These are phyloP conservation scores for Panonychus citri DNA, from an alignment of 1,140 invertebrate genomes.

Conservation along the genomic window DNA sequence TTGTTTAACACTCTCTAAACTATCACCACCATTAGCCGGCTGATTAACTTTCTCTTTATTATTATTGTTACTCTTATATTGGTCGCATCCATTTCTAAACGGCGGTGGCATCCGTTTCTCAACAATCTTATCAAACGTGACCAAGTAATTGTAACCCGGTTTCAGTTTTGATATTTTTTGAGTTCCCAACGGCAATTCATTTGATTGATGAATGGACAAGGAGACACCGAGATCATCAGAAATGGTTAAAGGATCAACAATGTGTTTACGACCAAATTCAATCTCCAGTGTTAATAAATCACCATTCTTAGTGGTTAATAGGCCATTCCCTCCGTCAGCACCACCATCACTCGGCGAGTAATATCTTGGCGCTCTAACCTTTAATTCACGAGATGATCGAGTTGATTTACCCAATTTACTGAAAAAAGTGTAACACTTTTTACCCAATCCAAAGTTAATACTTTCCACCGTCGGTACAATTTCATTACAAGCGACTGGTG, in stretches of 20 bases:
- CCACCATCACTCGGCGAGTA: background rate
- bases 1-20: background rate
- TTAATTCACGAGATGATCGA: background rate
- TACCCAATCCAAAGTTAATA: background rate
- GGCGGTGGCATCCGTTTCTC: background rate
- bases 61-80: background rate
- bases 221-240: background rate
- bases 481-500: background rate
- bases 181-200: background rate
- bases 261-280: background rate
- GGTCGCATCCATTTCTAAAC: background rate
- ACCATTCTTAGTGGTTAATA: background rate
- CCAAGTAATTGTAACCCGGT: background rate
- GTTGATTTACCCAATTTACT: background rate
- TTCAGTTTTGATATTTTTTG: background rate
- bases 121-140: background rate
- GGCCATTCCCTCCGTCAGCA: background rate
- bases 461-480: background rate
- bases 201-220: background rate
- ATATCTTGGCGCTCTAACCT: background rate
- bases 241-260: background rate
- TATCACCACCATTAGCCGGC: background rate
- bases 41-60: no score
- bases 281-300: background rate
- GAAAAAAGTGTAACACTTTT: slow-evolving; percentile 2